Evolutionary conservation across 2,797 vertebrate species (phyloP).

Genomic region (Dicrostonyx torquatus): DNA sequence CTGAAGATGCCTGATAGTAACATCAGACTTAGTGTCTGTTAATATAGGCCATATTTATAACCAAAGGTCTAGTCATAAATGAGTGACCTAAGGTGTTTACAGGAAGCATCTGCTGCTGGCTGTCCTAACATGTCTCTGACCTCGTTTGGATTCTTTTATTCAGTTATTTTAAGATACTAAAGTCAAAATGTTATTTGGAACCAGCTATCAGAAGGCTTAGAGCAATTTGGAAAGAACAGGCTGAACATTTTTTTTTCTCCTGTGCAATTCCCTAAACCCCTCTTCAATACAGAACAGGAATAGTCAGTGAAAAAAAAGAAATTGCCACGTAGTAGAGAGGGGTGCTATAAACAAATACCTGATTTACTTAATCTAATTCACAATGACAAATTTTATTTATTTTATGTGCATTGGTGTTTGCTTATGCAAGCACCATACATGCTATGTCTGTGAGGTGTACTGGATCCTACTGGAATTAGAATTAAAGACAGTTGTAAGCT

Average conservation of each 20-base stretch:
- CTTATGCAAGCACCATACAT: background rate
- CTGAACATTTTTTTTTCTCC: background rate
- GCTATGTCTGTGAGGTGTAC: background rate
- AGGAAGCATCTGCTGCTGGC: slow-evolving; percentile 2
- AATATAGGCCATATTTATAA: background rate
- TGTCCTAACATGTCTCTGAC: background rate
- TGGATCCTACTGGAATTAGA: background rate
- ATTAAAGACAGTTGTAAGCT: background rate
- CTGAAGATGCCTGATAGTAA: background rate
- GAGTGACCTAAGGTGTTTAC: background rate
- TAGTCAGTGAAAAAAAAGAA: background rate
- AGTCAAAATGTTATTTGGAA: slow-evolving; percentile 43
- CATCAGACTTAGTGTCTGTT: slow-evolving; percentile 3
- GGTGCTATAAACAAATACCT: background rate
- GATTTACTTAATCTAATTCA: background rate
- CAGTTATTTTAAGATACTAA: slow-evolving; percentile 47
- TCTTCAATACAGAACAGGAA: background rate
- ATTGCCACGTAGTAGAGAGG: background rate
- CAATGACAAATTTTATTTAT: background rate
- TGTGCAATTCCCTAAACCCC: background rate
- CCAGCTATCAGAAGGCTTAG: slow-evolving; percentile 3
- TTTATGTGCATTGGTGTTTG: background rate
- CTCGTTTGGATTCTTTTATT: slow-evolving; percentile 26
- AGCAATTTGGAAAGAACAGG: background rate
- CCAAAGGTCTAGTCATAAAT: background rate